phyloP scores from a whole-genome alignment of 2,888 invertebrate genomes.

The Dolichomitus sp. region DNA sequence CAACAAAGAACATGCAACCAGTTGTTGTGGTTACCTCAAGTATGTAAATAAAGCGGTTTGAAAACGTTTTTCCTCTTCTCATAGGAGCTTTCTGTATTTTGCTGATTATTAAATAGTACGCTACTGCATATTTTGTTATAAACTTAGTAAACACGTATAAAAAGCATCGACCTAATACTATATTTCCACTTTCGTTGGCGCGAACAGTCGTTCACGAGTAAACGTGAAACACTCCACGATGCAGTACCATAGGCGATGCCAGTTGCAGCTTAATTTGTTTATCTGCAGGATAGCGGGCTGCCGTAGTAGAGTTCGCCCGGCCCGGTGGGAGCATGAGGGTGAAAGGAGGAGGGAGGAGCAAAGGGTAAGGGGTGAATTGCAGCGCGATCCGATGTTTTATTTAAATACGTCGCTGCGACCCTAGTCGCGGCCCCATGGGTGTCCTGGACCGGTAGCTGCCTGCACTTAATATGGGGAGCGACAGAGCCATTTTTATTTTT shows the following conservation, averaged over 20 bases:
- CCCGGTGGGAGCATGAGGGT: slow-evolving; percentile 55
- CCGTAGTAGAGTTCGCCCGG: slow-evolving; percentile 56
- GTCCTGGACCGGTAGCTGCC: slow-evolving; percentile 81
- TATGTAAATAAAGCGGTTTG: not conserved
- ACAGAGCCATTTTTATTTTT: slow-evolving; percentile 84
- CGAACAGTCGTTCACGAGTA: slow-evolving; percentile 23
- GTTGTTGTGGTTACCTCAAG: slow-evolving; percentile 23
- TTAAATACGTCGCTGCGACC: slow-evolving; percentile 83
- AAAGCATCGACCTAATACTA: not conserved
- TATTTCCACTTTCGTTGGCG: slow-evolving; percentile 17
- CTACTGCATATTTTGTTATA: not conserved
- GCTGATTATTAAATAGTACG: not conserved
- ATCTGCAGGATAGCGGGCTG: slow-evolving; percentile 75
- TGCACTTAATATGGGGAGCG: slow-evolving; percentile 84
- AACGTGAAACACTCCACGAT: slow-evolving; percentile 61
- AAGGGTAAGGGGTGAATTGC: slow-evolving; percentile 78
- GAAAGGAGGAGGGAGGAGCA: slow-evolving; percentile 50
- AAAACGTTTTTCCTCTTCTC: not conserved
- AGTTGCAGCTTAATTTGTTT: slow-evolving; percentile 84
- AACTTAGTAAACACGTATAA: not conserved
- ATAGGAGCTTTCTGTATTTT: not conserved
- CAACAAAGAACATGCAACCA: slow-evolving; percentile 22
- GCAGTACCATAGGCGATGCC: slow-evolving; percentile 69
- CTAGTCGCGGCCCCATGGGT: slow-evolving; percentile 82
- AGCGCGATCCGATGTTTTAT: slow-evolving; percentile 83